Base-by-base conservation (phyloP, 2,888 invertebrate species). In the Spisula subtruncata region DNA sequence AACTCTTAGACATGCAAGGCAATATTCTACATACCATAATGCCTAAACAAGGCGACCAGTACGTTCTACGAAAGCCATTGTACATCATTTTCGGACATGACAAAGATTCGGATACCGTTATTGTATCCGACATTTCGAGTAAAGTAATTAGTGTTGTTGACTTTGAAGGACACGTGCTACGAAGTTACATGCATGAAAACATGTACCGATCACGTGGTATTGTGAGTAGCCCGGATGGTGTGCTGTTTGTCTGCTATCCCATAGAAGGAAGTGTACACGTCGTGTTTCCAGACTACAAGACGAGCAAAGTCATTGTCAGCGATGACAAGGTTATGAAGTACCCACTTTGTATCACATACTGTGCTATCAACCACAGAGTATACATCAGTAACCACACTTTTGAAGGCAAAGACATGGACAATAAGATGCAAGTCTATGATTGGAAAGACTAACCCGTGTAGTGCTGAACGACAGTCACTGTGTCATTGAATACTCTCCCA, bases 131-230 rank as follows among this genome's bases (percentile, higher is more conserved):
- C 82, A 54, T n/a, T 82, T 54, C 16, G 6, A 48, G 14, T 6
- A 32, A 54, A 4, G 14, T 0, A 29, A 18, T 32, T 0, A 29
- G 46, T 32, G 56, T 56, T 29, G 16, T 32, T 4, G 29, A 25
- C 12, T 82, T 82, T 82, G 56, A 56, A 29, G 54, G 82, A 14
- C 29, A 82, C 6, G 14, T 56, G 20, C 82, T 82, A 12, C 32
- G 25, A 0, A 82, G 29, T 1, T 82, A 56, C 20, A 2, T 4
- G n/a, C 56, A 20, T n/a, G 56, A n/a, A n/a, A n/a, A 56, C 2
- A 29, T 54, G 29, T 8, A 16, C 29, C 14, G 54, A 0, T 29
- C 54, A 25, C 25, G 82, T 29, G 82, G 82, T 1, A 16, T 82
- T 29, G 35, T 54, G 14, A 29, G 29, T 12, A 54, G 56, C 18